Conservation (phyloP, 2,113 vertebrate genomes). For the Silurus glanis region DNA sequence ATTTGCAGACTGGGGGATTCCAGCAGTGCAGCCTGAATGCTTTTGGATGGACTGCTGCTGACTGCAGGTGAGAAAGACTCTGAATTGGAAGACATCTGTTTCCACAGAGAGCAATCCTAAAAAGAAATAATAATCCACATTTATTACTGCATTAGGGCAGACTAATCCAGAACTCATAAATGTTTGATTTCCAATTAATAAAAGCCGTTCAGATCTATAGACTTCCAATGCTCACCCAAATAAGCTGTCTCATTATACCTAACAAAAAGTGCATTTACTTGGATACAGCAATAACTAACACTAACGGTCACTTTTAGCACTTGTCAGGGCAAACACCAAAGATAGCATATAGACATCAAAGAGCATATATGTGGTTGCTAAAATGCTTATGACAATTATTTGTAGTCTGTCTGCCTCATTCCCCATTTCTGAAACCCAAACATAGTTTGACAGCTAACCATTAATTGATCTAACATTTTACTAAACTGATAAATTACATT, state of each 20-base stretch:
- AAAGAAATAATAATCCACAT: not conserved
- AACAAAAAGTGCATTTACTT: no score
- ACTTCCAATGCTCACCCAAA: not conserved
- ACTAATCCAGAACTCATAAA: not conserved
- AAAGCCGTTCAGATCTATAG: not conserved
- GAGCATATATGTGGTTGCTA: not conserved
- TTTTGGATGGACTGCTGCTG: constrained; percentile 47
- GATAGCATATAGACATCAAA: not conserved
- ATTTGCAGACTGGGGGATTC: constrained; percentile 57
- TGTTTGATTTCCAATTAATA: not conserved
- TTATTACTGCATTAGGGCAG: not conserved
- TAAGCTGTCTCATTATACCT: no score
- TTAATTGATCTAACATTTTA: not conserved
- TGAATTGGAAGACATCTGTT: constrained; percentile 56
- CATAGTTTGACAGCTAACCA: not conserved
- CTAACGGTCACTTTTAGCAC: no score
- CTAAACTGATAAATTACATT: not conserved
- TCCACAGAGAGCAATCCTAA: constrained; percentile 9
- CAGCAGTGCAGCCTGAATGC: constrained; percentile 45
- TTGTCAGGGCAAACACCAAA: not conserved
- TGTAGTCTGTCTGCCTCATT: no score
- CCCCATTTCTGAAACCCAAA: no score
- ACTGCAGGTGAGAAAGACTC: constrained; percentile 40
- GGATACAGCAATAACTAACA: no score
- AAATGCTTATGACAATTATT: no score